phyloP scores from a whole-genome alignment of 2,888 invertebrate species.

The Morpho deidamia region DNA sequence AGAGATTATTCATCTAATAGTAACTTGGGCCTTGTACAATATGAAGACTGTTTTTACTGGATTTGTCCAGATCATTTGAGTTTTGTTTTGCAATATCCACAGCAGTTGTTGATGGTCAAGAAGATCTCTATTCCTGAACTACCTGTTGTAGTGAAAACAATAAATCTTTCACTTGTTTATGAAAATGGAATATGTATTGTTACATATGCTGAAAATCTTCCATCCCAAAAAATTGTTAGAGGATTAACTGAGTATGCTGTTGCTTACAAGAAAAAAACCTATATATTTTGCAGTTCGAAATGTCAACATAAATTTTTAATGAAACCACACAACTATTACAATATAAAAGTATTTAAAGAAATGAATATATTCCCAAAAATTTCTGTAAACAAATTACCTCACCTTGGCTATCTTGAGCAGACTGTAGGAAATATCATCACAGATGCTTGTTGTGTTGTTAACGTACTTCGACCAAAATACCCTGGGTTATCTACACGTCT shows the following conservation, averaged over 20 bases:
- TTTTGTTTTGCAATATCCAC: constrained; percentile 62
- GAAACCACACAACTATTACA: constrained; percentile 68
- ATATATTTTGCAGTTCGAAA: constrained; percentile 72
- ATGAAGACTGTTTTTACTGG: constrained; percentile 77
- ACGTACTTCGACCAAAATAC: constrained; percentile 77
- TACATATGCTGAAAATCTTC: constrained; percentile 76
- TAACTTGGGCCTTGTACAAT: constrained; percentile 74
- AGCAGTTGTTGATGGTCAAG: constrained; percentile 41
- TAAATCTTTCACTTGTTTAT: constrained; percentile 56
- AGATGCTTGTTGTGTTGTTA: constrained; percentile 71
- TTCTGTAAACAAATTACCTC: constrained; percentile 67
- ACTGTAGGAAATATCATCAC: constrained; percentile 73
- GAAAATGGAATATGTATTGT: constrained; percentile 80
- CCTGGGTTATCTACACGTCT: constrained; percentile 70
- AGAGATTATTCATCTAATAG: constrained; percentile 71
- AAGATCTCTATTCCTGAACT: constrained; percentile 62
- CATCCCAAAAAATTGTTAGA: constrained; percentile 54
- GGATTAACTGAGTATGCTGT: constrained; percentile 69
- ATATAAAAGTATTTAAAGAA: constrained; percentile 59
- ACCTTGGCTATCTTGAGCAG: constrained; percentile 80
- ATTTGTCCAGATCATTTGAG: constrained; percentile 75
- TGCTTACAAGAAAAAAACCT: constrained; percentile 66
- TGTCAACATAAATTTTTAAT: constrained; percentile 75
- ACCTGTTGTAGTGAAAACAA: constrained; percentile 62
- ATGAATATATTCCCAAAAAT: constrained; percentile 53